These are phyloP conservation scores for Choreutis nemorana DNA, from an alignment of 2,888 invertebrate genomes.

Conservation along the genomic window DNA sequence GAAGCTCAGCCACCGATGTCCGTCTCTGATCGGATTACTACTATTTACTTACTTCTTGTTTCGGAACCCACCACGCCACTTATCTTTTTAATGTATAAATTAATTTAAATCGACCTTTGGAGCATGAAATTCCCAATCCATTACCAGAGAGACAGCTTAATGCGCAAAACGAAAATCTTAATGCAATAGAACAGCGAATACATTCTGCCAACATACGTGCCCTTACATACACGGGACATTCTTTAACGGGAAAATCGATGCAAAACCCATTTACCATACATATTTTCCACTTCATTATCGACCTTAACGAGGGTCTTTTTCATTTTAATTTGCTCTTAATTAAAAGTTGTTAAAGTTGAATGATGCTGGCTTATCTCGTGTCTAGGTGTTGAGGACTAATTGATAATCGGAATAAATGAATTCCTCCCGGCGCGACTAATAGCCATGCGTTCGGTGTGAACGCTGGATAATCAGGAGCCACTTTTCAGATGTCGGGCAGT, in stretches of 20 bases:
- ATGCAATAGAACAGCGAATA: conserved; percentile 25
- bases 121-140: conserved; percentile 55
- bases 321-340: conserved; percentile 50
- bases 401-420: conserved; percentile 48
- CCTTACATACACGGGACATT: conserved; percentile 31
- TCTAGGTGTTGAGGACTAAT: conserved; percentile 54
- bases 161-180: conserved; percentile 26
- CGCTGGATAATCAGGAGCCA: conserved; percentile 43
- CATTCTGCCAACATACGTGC: conserved; percentile 26
- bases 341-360: conserved; percentile 30
- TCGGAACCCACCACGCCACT: conserved; percentile 26
- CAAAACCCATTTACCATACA: conserved; percentile 14
- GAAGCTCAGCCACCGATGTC: conserved; percentile 13
- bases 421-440: conserved; percentile 33
- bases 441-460: conserved; percentile 35
- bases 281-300: conserved; percentile 36
- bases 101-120: conserved; percentile 55
- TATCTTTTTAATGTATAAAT: conserved; percentile 53
- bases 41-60: conserved; percentile 45
- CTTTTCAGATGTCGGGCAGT: conserved; percentile 47
- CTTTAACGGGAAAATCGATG: conserved; percentile 32
- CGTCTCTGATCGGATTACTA: conserved; percentile 37
- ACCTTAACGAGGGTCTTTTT: conserved; percentile 35
- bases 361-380: conserved; percentile 33
- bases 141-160: conserved; percentile 49